These are phyloP conservation scores for Ochotona curzoniae DNA, from an alignment of 2,113 vertebrate genomes.

Conservation along the genomic window DNA sequence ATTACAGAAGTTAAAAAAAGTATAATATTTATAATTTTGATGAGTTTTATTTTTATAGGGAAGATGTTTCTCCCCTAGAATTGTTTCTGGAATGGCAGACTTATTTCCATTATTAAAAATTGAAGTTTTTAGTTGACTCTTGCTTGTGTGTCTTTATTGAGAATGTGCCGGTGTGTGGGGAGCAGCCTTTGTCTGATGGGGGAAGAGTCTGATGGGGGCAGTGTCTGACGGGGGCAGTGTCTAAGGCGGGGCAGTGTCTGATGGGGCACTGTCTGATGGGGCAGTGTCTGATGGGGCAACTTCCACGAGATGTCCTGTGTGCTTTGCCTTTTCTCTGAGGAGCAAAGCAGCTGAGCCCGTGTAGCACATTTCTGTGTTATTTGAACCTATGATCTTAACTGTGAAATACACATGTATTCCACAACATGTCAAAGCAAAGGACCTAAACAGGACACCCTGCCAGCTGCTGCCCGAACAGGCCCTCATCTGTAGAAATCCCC, in stretches of 20 bases:
- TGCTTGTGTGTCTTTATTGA: slow-evolving; percentile 39
- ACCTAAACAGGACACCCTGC: neutral
- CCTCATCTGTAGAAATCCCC: neutral
- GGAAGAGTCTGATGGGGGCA: too few species aligned
- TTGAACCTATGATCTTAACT: neutral
- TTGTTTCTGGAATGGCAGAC: slow-evolving; percentile 87
- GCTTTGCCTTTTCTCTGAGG: neutral
- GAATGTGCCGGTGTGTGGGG: neutral
- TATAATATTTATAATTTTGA: slow-evolving; percentile 91
- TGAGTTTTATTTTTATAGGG: slow-evolving; percentile 89
- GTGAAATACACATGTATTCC: neutral
- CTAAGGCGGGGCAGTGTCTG: neutral
- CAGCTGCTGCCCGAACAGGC: neutral
- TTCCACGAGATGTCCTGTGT: neutral
- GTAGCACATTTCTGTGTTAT: neutral
- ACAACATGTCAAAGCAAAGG: neutral
- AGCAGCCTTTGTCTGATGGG: neutral
- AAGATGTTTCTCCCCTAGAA: slow-evolving; percentile 84
- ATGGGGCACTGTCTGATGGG: too few species aligned
- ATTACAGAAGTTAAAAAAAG: slow-evolving; percentile 78
- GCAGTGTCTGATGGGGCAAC: neutral
- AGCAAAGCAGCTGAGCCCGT: neutral
- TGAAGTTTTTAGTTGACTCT: slow-evolving; percentile 81
- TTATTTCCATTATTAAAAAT: slow-evolving; percentile 91
- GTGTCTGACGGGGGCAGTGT: too few species aligned